phyloP scores from a whole-genome alignment of 2,888 invertebrate genomes.

The Dimorphilus gyrociliatus region DNA sequence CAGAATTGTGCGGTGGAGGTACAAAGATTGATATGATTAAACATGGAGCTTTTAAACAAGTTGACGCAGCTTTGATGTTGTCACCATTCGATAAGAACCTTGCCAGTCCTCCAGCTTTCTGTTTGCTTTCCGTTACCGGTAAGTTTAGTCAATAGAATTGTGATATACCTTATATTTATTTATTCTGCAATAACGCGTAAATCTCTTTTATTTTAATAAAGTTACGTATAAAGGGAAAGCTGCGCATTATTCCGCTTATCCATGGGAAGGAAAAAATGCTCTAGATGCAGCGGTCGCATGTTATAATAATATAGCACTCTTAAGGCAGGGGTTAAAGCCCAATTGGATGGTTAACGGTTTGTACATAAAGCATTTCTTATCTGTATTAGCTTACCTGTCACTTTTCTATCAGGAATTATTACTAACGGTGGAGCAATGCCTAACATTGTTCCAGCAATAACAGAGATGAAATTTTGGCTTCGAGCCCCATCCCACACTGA shows the following conservation, averaged over 20 bases:
- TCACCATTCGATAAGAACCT: constrained; percentile 13
- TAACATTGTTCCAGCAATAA: constrained; percentile 21
- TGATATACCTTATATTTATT: no score
- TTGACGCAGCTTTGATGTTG: constrained; percentile 21
- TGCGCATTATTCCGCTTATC: constrained; percentile 17
- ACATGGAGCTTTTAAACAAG: constrained; percentile 15
- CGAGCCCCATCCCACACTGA: constrained; percentile 21
- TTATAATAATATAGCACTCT: constrained; percentile 28
- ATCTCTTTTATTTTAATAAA: no score
- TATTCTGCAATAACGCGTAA: no score
- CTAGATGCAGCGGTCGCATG: constrained; percentile 34
- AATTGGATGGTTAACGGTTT: constrained; percentile 31
- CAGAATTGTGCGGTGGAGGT: constrained; percentile 19
- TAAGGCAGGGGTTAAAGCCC: constrained; percentile 34
- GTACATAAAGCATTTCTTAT: not conserved
- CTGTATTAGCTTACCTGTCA: not conserved
- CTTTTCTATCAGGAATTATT: constrained; percentile 15
- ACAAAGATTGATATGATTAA: constrained; percentile 18
- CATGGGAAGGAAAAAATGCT: constrained; percentile 35
- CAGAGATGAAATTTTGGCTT: constrained; percentile 19
- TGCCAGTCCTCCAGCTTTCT: constrained; percentile 7
- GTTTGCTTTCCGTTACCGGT: no score
- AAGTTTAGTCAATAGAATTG: no score
- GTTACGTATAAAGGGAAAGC: constrained; percentile 15
- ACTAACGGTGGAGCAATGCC: constrained; percentile 17